Percentiles rank a stretch among this genome's conserved stretches.
Conservation (phyloP, 2,113 vertebrate species). For the Dipodomys stephensi region DNA sequence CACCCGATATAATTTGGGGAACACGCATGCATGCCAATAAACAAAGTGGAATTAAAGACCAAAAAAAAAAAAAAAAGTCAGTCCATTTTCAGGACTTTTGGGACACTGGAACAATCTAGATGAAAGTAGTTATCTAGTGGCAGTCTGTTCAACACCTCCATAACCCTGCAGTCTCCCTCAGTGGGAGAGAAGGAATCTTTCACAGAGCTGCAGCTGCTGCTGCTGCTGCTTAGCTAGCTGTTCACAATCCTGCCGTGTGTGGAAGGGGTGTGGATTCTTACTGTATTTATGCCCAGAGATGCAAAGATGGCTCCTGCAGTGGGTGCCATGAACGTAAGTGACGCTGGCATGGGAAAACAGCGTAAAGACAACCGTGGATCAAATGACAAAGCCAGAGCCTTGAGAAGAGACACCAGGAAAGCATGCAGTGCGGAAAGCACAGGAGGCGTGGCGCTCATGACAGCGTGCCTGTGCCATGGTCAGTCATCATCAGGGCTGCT, state of each 20-base stretch:
- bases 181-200: background rate
- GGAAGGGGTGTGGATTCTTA: background rate
- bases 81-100: background rate
- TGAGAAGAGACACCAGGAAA: background rate
- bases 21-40: background rate
- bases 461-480: too few species aligned
- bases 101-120: background rate
- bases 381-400: background rate
- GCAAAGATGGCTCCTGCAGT: background rate
- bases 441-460: too few species aligned
- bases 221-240: background rate
- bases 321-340: background rate
- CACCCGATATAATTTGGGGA: background rate
- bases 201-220: background rate
- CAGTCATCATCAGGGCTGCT: too few species aligned
- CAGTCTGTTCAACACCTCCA: background rate
- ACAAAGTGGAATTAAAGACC: background rate
- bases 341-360: too few species aligned
- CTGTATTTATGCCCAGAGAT: background rate
- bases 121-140: background rate
- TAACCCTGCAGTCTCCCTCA: background rate
- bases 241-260: background rate
- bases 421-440: too few species aligned
- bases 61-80: background rate
- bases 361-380: background rate